A percentile compares a stretch with the other conserved stretches of the same genome.
Evolutionary conservation across 2,797 vertebrate species (phyloP).

Genomic region (Pterois miles): DNA sequence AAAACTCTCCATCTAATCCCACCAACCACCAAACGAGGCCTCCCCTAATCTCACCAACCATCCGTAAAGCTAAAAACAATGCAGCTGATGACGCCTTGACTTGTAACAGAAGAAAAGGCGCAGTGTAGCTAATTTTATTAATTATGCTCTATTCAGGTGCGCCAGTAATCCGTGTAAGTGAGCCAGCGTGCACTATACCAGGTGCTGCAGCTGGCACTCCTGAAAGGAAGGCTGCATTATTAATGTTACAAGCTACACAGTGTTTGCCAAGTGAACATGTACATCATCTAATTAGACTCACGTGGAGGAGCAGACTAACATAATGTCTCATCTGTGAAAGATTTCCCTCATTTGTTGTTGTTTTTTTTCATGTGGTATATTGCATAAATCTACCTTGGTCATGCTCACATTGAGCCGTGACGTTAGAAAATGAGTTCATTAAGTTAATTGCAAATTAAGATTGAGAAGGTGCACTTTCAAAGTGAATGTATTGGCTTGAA

Average conservation of each 20-base stretch:
- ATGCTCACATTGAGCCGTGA: neutral
- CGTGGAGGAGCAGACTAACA: neutral
- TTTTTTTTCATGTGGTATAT: neutral
- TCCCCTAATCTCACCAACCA: neutral
- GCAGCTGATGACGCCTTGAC: neutral
- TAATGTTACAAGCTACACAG: neutral
- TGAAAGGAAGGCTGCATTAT: conserved; percentile 1
- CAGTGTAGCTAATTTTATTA: neutral
- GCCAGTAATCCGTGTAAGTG: neutral
- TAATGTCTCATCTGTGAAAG: neutral
- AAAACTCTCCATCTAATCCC: neutral
- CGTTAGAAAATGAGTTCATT: neutral
- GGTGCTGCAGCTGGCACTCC: neutral
- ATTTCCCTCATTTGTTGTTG: neutral
- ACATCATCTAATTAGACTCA: conserved; percentile 7
- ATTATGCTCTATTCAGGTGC: neutral
- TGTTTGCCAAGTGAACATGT: conserved; percentile 12
- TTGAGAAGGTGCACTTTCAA: neutral
- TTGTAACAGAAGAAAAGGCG: neutral
- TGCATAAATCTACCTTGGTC: neutral
- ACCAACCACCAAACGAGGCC: neutral
- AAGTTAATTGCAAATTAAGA: neutral
- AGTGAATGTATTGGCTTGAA: neutral
- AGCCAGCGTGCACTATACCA: neutral
- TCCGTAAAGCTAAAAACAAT: neutral